A percentile compares a stretch with the other conserved stretches of the same genome.
Conservation (phyloP, 2,888 invertebrate species). For the Odontocolon sp. region DNA sequence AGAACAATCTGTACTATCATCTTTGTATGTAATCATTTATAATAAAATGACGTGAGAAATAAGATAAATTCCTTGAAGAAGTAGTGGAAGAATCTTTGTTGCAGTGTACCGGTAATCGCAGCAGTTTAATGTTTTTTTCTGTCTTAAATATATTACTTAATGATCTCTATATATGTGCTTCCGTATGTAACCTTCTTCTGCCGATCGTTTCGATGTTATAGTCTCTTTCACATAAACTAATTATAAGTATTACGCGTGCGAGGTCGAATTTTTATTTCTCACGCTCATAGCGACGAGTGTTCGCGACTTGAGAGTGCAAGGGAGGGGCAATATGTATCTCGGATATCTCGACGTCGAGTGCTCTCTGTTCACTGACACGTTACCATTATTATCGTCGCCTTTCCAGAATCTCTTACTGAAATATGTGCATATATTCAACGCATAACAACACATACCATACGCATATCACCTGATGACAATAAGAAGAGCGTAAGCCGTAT, state of each 20-base stretch:
- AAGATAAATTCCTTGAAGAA: background rate
- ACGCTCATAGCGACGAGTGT: slow-evolving; percentile 47
- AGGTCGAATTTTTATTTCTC: slow-evolving; percentile 55
- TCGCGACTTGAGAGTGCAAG: slow-evolving; percentile 6
- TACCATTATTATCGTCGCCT: slow-evolving; percentile 11
- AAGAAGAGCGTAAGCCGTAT: no score
- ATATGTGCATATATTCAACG: slow-evolving; percentile 44
- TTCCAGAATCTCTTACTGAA: slow-evolving; percentile 21
- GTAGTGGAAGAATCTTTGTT: slow-evolving; percentile 1
- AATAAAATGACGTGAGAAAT: slow-evolving; percentile 1
- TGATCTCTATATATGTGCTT: slow-evolving; percentile 26
- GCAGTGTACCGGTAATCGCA: background rate
- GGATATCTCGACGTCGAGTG: slow-evolving; percentile 3
- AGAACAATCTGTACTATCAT: background rate
- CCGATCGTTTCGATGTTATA: slow-evolving; percentile 38
- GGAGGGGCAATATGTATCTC: slow-evolving; percentile 31
- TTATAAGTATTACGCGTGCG: slow-evolving; percentile 59
- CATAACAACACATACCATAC: no score
- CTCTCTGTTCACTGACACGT: slow-evolving; percentile 33
- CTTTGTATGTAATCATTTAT: background rate
- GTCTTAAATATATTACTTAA: slow-evolving; percentile 15
- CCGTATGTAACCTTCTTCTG: slow-evolving; percentile 51
- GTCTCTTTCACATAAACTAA: slow-evolving; percentile 58
- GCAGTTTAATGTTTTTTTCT: slow-evolving; percentile 1
- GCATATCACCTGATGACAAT: no score